These are phyloP conservation scores for Alligator sinensis DNA, from an alignment of 2,113 vertebrate species.

Conservation along the genomic window DNA sequence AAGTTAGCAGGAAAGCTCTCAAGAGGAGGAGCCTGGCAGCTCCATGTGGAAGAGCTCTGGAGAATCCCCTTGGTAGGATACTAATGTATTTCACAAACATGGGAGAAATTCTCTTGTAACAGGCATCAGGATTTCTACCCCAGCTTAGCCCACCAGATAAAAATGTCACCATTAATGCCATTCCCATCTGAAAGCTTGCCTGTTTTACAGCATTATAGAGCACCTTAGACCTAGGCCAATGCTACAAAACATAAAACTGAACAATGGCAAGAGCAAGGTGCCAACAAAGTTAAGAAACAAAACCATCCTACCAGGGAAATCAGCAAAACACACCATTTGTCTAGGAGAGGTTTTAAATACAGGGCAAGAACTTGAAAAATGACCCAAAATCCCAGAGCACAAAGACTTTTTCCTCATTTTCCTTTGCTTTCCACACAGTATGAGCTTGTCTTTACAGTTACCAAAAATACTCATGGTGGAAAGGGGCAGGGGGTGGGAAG, in stretches of 20 bases:
- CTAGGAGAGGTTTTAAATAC: background rate
- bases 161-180: background rate
- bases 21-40: background rate
- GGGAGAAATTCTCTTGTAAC: background rate
- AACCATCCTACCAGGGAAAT: background rate
- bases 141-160: slow-evolving; percentile 22
- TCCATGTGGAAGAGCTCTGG: background rate
- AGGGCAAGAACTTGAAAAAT: background rate
- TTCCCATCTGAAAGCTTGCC: background rate
- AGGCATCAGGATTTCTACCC: background rate
- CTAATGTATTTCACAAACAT: rapidly evolving
- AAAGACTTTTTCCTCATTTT: rapidly evolving
- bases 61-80: background rate
- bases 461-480: too few relatives aligned
- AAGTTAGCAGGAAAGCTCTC: background rate
- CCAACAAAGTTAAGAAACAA: background rate
- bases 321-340: background rate
- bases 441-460: background rate
- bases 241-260: rapidly evolving
- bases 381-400: background rate
- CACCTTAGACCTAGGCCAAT: background rate
- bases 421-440: background rate
- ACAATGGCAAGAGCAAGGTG: rapidly evolving
- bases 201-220: background rate
- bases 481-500: too few relatives aligned